Evolutionary conservation across 2,888 invertebrate species (phyloP).

Genomic region (Lampropteryx suffumata): DNA sequence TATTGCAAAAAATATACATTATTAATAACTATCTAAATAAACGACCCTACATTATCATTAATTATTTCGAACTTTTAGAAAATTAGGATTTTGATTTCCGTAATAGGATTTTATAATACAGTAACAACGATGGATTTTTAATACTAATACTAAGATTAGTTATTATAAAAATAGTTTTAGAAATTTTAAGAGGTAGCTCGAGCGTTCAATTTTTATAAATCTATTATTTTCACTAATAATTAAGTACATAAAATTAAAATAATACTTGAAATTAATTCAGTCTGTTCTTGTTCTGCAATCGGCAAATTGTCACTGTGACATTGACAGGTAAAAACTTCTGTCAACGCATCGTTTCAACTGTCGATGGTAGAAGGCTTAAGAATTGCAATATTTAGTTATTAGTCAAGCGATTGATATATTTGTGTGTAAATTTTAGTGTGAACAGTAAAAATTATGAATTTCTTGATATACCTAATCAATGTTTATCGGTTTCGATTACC

Average conservation of each 20-base stretch:
- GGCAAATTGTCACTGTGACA: neutral
- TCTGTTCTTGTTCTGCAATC: constrained; percentile 14
- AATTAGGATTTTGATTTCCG: constrained; percentile 19
- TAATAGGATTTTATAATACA: constrained; percentile 34
- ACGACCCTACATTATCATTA: constrained; percentile 28
- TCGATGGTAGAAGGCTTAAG: too few species aligned
- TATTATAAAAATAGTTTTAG: constrained; percentile 76
- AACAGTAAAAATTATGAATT: too few species aligned
- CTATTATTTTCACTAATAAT: constrained; percentile 50
- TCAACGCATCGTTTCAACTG: too few species aligned
- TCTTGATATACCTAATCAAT: too few species aligned
- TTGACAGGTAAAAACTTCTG: too few species aligned
- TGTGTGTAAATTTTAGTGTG: too few species aligned
- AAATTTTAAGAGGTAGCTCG: constrained; percentile 76
- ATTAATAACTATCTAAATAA: constrained; percentile 29
- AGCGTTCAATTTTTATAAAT: constrained; percentile 51
- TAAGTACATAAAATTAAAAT: constrained; percentile 54
- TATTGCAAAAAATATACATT: constrained; percentile 74
- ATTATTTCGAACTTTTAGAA: constrained; percentile 22
- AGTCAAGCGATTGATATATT: too few species aligned
- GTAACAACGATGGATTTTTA: constrained; percentile 53
- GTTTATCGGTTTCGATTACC: too few species aligned
- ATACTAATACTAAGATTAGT: constrained; percentile 60
- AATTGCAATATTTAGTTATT: too few species aligned
- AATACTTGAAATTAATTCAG: constrained; percentile 39